Evolutionary conservation across 2,797 vertebrate genomes (phyloP).

Genomic region (Buphagus erythrorhynchus): DNA sequence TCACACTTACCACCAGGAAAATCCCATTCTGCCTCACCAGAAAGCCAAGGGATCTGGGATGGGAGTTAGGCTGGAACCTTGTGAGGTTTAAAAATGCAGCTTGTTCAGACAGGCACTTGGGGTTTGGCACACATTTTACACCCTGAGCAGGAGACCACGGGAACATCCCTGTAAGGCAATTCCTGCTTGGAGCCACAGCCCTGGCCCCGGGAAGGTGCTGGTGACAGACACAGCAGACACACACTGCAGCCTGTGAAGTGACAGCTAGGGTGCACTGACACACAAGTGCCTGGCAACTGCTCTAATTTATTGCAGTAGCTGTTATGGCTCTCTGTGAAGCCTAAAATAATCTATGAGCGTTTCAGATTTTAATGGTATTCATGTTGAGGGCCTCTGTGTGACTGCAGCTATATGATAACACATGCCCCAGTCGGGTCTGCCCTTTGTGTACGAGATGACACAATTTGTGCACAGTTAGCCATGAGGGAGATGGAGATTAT

Average conservation of each 20-base stretch:
- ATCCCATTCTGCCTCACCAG: not conserved
- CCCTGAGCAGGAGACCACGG: not conserved
- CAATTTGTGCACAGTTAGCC: constrained; percentile 41
- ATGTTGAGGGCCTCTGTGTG: constrained; percentile 55
- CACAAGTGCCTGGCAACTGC: constrained; percentile 57
- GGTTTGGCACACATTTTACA: not conserved
- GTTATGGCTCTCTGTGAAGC: constrained; percentile 51
- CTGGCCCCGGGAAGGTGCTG: not conserved
- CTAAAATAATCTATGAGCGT: constrained; percentile 44
- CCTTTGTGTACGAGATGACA: constrained; percentile 43
- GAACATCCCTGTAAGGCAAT: not conserved
- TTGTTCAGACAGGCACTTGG: not conserved
- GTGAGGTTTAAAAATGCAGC: not conserved
- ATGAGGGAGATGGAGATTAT: constrained; percentile 48
- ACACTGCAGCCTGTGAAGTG: constrained; percentile 20
- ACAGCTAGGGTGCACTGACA: constrained; percentile 66
- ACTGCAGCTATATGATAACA: constrained; percentile 50
- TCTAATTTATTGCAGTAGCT: constrained; percentile 50
- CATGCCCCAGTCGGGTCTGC: constrained; percentile 32
- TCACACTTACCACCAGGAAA: not conserved
- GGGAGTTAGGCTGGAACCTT: not conserved
- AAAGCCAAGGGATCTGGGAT: rapidly evolving
- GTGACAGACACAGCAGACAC: rapidly evolving
- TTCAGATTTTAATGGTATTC: constrained; percentile 59
- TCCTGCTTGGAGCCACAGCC: not conserved